Percentiles rank a stretch among this genome's conserved stretches.
These are phyloP conservation scores for Periophthalmodon schlosseri DNA, from an alignment of 2,113 vertebrate species.

Conservation along the genomic window DNA sequence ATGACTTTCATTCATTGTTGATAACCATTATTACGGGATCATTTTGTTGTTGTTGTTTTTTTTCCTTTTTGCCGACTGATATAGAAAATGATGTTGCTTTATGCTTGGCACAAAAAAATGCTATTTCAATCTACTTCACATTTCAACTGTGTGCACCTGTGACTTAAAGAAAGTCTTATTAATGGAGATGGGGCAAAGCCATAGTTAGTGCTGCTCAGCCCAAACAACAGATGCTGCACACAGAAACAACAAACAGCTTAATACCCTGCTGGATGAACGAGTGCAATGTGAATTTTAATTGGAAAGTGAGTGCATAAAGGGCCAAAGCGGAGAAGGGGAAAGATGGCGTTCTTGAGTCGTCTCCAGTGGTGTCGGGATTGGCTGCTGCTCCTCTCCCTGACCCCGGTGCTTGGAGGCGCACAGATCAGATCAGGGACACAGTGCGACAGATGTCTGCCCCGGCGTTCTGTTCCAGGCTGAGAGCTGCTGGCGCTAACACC, in stretches of 20 bases:
- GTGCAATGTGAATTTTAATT: conserved; percentile 46
- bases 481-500: conserved; percentile 61
- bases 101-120: background rate
- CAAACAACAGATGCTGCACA: conserved; percentile 45
- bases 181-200: conserved; percentile 37
- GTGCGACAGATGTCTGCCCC: conserved; percentile 73
- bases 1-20: conserved; percentile 7
- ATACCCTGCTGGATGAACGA: conserved; percentile 16
- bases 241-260: conserved; percentile 50
- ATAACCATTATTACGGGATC: background rate
- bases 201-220: conserved; percentile 28
- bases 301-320: conserved; percentile 6
- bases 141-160: conserved; percentile 41
- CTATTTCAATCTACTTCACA: background rate
- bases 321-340: conserved; percentile 18
- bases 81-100: background rate
- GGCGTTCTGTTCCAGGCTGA: conserved; percentile 67
- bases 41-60: background rate
- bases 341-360: conserved; percentile 38
- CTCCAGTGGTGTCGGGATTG: conserved; percentile 44
- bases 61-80: background rate
- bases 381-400: conserved; percentile 65
- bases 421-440: conserved; percentile 69
- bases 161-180: conserved; percentile 37
- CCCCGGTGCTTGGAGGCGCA: conserved; percentile 59